Evolutionary conservation across 2,888 invertebrate species (phyloP).

Genomic region (Prenolepis imparis): DNA sequence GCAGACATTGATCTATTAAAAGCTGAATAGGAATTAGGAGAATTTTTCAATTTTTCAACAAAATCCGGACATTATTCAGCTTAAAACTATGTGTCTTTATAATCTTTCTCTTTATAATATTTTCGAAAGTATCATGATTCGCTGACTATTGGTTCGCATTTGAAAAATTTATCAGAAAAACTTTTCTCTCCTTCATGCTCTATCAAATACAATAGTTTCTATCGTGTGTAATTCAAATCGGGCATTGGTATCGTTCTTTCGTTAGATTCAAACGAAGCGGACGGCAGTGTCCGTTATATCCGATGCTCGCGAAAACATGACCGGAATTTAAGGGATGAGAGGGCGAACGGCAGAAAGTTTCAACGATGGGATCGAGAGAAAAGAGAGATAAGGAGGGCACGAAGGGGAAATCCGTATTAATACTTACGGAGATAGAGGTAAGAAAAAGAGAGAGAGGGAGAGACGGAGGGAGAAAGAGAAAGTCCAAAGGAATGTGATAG

Average conservation of each 20-base stretch:
- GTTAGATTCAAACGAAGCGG: neutral
- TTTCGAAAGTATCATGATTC: neutral
- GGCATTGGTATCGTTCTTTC: neutral
- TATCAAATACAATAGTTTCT: neutral
- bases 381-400: constrained; percentile 30
- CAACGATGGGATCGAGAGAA: constrained; percentile 8
- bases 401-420: constrained; percentile 30
- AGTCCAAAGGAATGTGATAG: constrained; percentile 37
- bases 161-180: neutral
- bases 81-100: neutral
- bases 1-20: neutral
- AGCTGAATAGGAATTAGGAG: neutral
- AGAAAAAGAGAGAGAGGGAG: neutral
- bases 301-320: constrained; percentile 9
- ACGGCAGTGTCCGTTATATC: neutral
- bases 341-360: constrained; percentile 13
- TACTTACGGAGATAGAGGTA: constrained; percentile 14
- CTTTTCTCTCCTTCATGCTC: neutral
- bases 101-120: constrained; percentile 7
- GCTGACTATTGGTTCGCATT: neutral
- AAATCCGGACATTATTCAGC: neutral
- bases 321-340: constrained; percentile 23
- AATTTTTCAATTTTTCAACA: constrained; percentile 14
- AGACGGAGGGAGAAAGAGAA: neutral
- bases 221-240: neutral